Percentiles rank a stretch among this genome's conserved stretches.
These are phyloP conservation scores for Chalcis sispes DNA, from an alignment of 2,888 invertebrate species.

Conservation along the genomic window DNA sequence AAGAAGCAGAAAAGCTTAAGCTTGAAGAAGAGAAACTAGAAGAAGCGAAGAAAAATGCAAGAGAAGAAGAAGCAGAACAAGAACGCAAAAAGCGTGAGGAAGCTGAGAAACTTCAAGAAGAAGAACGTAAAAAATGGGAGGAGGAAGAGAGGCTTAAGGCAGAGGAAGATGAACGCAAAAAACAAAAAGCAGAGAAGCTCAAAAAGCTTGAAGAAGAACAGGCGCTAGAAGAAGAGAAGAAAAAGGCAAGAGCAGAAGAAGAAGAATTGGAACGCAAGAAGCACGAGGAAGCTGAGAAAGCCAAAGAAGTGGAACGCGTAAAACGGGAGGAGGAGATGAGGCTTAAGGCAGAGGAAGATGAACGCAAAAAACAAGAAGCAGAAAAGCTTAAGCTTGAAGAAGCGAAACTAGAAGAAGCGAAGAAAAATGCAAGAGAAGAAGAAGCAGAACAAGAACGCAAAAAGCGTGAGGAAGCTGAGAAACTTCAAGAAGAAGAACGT, in stretches of 20 bases:
- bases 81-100: constrained; percentile 32
- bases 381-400: constrained; percentile 24
- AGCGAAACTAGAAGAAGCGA: constrained; percentile 13
- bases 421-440: constrained; percentile 52
- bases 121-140: constrained; percentile 60
- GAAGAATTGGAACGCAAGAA: constrained; percentile 53
- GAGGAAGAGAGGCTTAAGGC: constrained; percentile 53
- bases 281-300: constrained; percentile 52
- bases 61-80: constrained; percentile 40
- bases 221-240: constrained; percentile 58
- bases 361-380: constrained; percentile 46
- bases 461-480: constrained; percentile 16
- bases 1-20: constrained; percentile 48
- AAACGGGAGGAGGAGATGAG: background rate
- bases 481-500: constrained; percentile 62
- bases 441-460: constrained; percentile 55
- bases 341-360: background rate
- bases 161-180: constrained; percentile 52
- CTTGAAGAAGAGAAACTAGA: constrained; percentile 53
- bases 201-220: constrained; percentile 63
- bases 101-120: constrained; percentile 30
- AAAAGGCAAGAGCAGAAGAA: constrained; percentile 56
- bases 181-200: constrained; percentile 65
- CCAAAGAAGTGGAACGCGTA: constrained; percentile 62
- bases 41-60: constrained; percentile 50